Evolutionary conservation across 2,113 vertebrate species (phyloP).

Genomic region (Macheiramphus alcinus): DNA sequence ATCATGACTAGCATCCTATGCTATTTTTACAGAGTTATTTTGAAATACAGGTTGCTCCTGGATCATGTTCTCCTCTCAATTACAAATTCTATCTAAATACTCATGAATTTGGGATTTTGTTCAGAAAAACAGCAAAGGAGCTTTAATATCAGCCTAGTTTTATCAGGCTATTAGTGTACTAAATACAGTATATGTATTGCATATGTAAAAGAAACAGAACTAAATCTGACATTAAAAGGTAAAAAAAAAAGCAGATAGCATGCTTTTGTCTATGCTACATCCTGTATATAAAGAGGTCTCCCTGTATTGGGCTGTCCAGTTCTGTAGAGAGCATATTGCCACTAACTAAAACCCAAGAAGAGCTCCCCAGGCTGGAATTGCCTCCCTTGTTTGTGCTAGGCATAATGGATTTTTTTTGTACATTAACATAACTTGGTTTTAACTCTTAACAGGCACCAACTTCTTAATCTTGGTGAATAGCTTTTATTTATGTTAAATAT

Average conservation of each 20-base stretch:
- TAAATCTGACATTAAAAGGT: not conserved
- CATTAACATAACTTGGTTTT: constrained; percentile 31
- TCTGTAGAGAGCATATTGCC: not conserved
- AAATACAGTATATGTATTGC: not conserved
- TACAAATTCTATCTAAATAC: not conserved
- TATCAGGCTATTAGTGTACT: not conserved
- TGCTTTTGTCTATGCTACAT: constrained; percentile 20
- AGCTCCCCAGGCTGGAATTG: constrained; percentile 7
- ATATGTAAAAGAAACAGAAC: not conserved
- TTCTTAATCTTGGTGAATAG: not conserved
- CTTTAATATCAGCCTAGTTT: not conserved
- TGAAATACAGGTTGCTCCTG: not conserved
- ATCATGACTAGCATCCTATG: not conserved
- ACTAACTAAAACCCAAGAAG: constrained; percentile 25
- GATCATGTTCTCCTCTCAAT: not conserved
- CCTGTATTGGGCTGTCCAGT: not conserved
- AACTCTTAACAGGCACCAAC: not conserved
- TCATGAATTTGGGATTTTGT: not conserved
- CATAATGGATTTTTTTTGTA: not conserved
- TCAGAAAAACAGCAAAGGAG: constrained; percentile 11
- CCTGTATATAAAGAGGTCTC: not conserved
- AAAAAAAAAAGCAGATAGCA: not conserved
- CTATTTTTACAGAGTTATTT: not conserved
- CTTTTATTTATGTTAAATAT: not conserved
- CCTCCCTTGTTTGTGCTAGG: not conserved